phyloP scores from a whole-genome alignment of 2,113 vertebrate species.

The Lepus europaeus region DNA sequence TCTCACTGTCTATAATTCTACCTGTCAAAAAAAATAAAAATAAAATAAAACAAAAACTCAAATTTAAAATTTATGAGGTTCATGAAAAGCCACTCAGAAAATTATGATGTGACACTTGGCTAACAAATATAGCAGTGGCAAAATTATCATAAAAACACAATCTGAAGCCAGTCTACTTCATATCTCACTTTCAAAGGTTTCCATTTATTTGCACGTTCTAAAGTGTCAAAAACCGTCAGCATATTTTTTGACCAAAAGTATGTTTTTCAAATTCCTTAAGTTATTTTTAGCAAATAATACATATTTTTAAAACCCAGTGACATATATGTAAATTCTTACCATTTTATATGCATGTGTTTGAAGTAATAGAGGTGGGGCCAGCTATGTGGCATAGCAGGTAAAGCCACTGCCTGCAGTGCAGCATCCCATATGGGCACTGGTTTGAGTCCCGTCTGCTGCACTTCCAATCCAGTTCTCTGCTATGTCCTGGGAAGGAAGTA shows the following conservation, averaged over 20 bases:
- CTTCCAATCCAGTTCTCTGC: too few species aligned
- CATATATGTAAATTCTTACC: background rate
- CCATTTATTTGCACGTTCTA: background rate
- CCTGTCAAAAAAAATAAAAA: too few species aligned
- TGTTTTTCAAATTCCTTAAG: background rate
- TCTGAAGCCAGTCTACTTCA: background rate
- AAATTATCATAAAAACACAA: slow-evolving; percentile 1
- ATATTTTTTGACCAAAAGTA: background rate
- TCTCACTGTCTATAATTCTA: too few species aligned
- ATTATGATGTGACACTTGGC: background rate
- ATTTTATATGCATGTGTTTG: background rate
- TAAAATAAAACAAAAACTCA: too few species aligned
- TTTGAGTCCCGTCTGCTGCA: too few species aligned
- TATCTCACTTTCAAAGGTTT: background rate
- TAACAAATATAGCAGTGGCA: background rate
- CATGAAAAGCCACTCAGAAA: background rate
- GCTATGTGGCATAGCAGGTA: too few species aligned
- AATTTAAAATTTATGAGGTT: slow-evolving; percentile 42
- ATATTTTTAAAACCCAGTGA: background rate
- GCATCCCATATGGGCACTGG: too few species aligned
- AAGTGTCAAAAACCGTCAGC: background rate
- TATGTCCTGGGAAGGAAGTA: too few species aligned
- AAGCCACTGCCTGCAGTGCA: too few species aligned
- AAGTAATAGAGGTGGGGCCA: background rate
- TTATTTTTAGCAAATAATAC: background rate